Percentiles rank a stretch among this genome's conserved stretches.
phyloP scores from a whole-genome alignment of 2,113 vertebrate genomes.

The Zosterops borbonicus region DNA sequence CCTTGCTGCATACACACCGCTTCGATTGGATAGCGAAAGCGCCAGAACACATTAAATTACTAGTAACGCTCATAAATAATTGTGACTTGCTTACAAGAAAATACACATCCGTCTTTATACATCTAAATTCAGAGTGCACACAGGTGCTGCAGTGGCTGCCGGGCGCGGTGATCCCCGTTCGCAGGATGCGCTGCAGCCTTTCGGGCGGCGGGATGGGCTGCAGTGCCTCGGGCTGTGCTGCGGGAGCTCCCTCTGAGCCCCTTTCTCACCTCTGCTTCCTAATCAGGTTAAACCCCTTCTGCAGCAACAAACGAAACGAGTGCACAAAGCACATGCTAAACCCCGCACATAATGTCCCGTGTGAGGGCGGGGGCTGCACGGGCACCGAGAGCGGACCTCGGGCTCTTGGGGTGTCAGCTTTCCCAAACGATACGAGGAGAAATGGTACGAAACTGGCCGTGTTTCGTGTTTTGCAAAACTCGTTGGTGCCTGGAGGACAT shows the following conservation, averaged over 20 bases:
- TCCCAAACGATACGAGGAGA: not conserved
- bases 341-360: not conserved
- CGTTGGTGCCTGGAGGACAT: rapidly evolving
- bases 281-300: not conserved
- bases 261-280: not conserved
- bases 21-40: not conserved
- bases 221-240: not conserved
- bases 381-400: not conserved
- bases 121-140: not conserved
- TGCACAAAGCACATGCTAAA: not conserved
- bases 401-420: not conserved
- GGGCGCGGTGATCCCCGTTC: not conserved
- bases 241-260: not conserved
- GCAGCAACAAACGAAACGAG: not conserved
- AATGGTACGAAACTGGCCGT: not conserved
- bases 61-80: not conserved
- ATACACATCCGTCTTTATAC: not conserved
- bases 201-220: not conserved
- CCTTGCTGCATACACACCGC: not conserved
- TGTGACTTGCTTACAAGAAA: not conserved
- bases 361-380: not conserved
- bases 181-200: not conserved
- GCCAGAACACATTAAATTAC: not conserved
- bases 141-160: not conserved
- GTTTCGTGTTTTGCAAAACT: not conserved